Base-by-base conservation (phyloP, 2,797 vertebrate species). In the Fringilla coelebs region DNA sequence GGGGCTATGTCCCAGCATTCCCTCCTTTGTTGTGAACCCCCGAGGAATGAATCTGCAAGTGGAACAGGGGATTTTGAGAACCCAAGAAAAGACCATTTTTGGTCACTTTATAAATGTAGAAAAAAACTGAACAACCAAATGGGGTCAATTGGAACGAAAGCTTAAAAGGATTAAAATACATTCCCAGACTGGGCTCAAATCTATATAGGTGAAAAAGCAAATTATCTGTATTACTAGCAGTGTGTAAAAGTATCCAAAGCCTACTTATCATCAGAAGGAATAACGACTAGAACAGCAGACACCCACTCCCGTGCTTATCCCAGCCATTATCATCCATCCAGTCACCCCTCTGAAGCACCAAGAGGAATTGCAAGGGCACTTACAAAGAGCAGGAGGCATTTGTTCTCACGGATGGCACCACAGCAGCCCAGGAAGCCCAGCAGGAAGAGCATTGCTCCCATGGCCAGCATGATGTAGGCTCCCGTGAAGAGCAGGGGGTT, bases 391-490 rank as follows among this genome's bases (percentile, higher is more conserved):
- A 99, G 98, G 54, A 99, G 98, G 97, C 99, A 99, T 97, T 99
- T 99, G 98, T 99, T 99, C 97, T 99, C 99, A 0, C 99, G 98
- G 96, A 99, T 98, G 78, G 99, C 99, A 25, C 99, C 99, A 0
- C 99, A 99, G 98, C 99, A 99, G 96, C 99, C 99, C 28, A 99
- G 98, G 97, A 99, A 99, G 65, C 99, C 99, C 57, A 99, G 98
- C 70, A 99, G 98, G 61, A 99, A 99, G 22, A 99, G 98, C 98
- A 99, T 98, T 28, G 98, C 98, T 25, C 99, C 99, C 99, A 99
- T 98, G 31, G 98, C 99, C 98, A 99, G 98, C 97, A 99, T 98
- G 97, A 99, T 98, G 98, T 99, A 99, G 2, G 98, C 98, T 6
- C 99, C 99, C 0, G 98, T 99, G 98, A 99, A 98, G 57, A 99